Conservation (phyloP, 2,797 vertebrate genomes). For the Enteromius anoplus region DNA sequence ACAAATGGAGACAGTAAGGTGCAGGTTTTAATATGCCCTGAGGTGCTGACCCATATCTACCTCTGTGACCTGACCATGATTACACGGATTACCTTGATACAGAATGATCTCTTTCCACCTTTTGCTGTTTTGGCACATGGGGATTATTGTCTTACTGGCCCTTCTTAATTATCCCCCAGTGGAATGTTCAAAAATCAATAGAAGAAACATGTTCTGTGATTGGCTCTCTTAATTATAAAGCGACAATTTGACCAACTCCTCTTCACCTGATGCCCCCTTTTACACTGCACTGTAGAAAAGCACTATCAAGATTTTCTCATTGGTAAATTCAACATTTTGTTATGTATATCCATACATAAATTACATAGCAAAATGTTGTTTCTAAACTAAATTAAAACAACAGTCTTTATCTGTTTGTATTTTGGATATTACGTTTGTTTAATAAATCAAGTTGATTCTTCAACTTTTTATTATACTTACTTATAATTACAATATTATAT, state of each 20-base stretch:
- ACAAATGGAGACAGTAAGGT: conserved; percentile 32
- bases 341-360: not conserved
- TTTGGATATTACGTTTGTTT: no score
- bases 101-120: conserved; percentile 14
- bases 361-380: no score
- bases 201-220: not conserved
- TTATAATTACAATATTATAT: no score
- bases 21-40: conserved; percentile 67
- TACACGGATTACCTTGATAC: conserved; percentile 50
- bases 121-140: conserved; percentile 11
- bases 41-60: conserved; percentile 65
- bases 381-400: no score
- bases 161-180: conserved; percentile 27
- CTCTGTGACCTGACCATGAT: conserved; percentile 51
- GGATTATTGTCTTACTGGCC: conserved; percentile 2
- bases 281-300: not conserved
- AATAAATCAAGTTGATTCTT: no score
- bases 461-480: no score
- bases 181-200: conserved; percentile 29
- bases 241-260: not conserved
- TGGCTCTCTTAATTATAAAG: conserved; percentile 10
- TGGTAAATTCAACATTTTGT: not conserved
- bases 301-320: not conserved
- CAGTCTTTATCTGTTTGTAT: no score
- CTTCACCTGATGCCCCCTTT: not conserved